Evolutionary conservation across 2,888 invertebrate genomes (phyloP).

Genomic region (Tortrix viridana): DNA sequence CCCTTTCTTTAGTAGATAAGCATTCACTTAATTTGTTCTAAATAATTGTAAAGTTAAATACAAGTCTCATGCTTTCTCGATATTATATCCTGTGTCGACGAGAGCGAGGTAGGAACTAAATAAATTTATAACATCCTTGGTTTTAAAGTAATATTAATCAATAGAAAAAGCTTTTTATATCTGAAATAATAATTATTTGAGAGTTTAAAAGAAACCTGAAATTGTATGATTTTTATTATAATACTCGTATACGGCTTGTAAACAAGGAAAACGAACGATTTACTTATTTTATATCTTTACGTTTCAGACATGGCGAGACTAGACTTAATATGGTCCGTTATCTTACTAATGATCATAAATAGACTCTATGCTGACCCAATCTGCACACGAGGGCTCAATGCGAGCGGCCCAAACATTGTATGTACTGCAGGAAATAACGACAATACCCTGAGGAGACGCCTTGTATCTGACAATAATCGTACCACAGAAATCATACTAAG

Average conservation of each 20-base stretch:
- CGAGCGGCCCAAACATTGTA: slow-evolving; percentile 8
- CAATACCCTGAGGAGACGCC: slow-evolving; percentile 16
- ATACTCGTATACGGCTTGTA: background rate
- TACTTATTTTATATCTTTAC: background rate
- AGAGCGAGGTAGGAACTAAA: too few relatives aligned
- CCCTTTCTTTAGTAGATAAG: too few relatives aligned
- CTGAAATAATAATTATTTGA: too few relatives aligned
- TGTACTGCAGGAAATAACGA: slow-evolving; percentile 15
- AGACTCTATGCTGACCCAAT: slow-evolving; percentile 12
- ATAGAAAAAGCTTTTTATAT: background rate
- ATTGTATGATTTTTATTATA: too few relatives aligned
- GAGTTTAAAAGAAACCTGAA: too few relatives aligned
- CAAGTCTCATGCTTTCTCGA: too few relatives aligned
- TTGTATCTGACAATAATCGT: slow-evolving; percentile 9
- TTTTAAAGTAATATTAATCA: background rate
- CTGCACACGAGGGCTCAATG: slow-evolving; percentile 7
- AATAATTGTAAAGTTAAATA: too few relatives aligned
- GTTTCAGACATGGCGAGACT: slow-evolving; percentile 26
- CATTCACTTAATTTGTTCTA: too few relatives aligned
- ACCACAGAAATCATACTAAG: slow-evolving; percentile 23
- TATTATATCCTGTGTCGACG: too few relatives aligned
- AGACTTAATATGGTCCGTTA: background rate
- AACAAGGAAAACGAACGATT: slow-evolving; percentile 23
- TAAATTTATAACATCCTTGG: background rate
- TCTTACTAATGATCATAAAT: slow-evolving; percentile 12